Evolutionary conservation across 2,113 vertebrate genomes (phyloP).

Genomic region (Vicugna pacos): DNA sequence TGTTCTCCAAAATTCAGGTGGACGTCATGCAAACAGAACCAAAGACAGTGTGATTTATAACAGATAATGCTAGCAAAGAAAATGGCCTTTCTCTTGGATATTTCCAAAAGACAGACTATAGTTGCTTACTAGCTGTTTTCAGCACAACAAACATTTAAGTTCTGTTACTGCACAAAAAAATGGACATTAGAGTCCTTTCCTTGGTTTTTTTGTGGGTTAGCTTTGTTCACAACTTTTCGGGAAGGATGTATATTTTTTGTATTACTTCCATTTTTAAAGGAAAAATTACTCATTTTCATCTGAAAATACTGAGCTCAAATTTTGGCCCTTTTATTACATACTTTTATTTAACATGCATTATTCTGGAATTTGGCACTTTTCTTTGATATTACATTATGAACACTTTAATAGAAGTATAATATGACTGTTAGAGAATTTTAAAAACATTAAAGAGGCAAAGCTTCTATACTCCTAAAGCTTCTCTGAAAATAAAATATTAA

Average conservation of each 20-base stretch:
- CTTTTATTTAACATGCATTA: background rate
- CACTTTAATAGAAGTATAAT: background rate
- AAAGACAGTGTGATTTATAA: slow-evolving; percentile 34
- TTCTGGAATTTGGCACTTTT: background rate
- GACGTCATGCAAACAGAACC: slow-evolving; percentile 9
- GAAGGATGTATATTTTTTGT: background rate
- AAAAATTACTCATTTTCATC: background rate
- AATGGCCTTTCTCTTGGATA: background rate
- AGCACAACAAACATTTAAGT: background rate
- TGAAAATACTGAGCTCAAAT: background rate
- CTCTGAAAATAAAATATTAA: background rate
- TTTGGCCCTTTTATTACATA: background rate
- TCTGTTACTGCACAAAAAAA: background rate
- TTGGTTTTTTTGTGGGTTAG: background rate
- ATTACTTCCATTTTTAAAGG: background rate
- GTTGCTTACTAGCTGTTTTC: background rate
- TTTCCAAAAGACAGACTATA: background rate
- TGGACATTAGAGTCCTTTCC: background rate
- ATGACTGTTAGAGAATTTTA: background rate
- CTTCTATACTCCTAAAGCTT: background rate
- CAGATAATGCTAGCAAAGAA: background rate
- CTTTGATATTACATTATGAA: slow-evolving; percentile 7
- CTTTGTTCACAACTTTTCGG: slow-evolving; percentile 4
- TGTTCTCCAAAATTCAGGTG: background rate
- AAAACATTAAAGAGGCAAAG: background rate